A percentile compares a stretch with the other conserved stretches of the same genome.
Evolutionary conservation across 2,888 invertebrate genomes (phyloP).

Genomic region (Rutpela maculata): DNA sequence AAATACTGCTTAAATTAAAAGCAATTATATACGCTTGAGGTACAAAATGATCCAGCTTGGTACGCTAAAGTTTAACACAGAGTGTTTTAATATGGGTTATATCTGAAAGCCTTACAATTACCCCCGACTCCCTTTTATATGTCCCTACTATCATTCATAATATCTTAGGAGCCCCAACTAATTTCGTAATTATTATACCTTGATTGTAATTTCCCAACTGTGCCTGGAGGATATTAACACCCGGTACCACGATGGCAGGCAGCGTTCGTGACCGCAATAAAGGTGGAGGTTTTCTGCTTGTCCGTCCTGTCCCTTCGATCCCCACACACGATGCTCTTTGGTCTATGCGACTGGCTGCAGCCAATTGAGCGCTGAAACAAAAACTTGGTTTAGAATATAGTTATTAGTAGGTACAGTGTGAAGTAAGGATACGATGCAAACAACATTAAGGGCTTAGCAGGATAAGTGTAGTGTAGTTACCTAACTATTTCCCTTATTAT

Average conservation of each 20-base stretch:
- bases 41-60: no score
- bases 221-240: conserved; percentile 87
- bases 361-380: conserved; percentile 69
- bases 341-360: conserved; percentile 73
- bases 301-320: conserved; percentile 74
- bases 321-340: conserved; percentile 76
- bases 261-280: conserved; percentile 89
- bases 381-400: not conserved
- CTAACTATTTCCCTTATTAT: no score
- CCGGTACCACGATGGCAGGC: conserved; percentile 91
- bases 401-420: not conserved
- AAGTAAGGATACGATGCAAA: no score
- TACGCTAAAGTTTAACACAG: no score
- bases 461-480: no score
- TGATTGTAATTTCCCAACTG: conserved; percentile 84
- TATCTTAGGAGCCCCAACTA: not conserved
- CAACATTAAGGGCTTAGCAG: no score
- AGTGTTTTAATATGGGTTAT: no score
- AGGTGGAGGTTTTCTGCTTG: conserved; percentile 78
- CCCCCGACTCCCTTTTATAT: not conserved
- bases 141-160: not conserved
- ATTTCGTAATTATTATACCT: conserved; percentile 66
- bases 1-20: no score
- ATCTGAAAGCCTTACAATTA: not conserved
- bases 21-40: no score